These are phyloP conservation scores for Gymnocypris eckloni DNA, from an alignment of 2,797 vertebrate species.

Conservation along the genomic window DNA sequence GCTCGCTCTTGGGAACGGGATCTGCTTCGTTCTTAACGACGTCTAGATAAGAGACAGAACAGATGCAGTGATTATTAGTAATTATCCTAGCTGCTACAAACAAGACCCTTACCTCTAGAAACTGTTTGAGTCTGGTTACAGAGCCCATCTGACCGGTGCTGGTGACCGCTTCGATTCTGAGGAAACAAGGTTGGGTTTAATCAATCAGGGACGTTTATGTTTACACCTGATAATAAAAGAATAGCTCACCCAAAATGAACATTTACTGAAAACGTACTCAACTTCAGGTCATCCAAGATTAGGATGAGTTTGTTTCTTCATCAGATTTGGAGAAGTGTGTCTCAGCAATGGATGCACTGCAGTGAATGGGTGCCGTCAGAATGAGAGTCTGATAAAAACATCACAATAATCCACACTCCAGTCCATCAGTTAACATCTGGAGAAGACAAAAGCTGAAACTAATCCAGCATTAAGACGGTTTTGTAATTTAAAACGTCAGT, in stretches of 20 bases:
- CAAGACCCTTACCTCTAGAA: constrained; percentile 82
- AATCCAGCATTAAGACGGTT: too few species aligned
- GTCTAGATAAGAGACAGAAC: constrained; percentile 71
- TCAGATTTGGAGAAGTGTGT: background rate
- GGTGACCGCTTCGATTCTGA: constrained; percentile 90
- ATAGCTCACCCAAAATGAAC: background rate
- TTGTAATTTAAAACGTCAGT: too few species aligned
- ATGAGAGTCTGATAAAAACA: background rate
- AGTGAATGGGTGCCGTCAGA: background rate
- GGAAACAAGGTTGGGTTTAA: background rate
- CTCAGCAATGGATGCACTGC: background rate
- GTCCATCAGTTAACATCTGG: too few species aligned
- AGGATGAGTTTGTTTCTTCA: background rate
- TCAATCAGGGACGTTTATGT: background rate
- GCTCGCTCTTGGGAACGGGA: constrained; percentile 86
- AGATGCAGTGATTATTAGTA: background rate
- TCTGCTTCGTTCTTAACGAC: constrained; percentile 80
- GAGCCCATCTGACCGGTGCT: constrained; percentile 88
- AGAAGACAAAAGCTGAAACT: too few species aligned
- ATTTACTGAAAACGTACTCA: background rate
- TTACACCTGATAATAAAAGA: background rate
- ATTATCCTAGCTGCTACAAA: background rate
- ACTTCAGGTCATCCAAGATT: background rate
- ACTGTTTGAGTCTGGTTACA: constrained; percentile 86
- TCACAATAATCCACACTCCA: too few species aligned